Conservation (phyloP, 2,797 vertebrate genomes). For the Fringilla coelebs region DNA sequence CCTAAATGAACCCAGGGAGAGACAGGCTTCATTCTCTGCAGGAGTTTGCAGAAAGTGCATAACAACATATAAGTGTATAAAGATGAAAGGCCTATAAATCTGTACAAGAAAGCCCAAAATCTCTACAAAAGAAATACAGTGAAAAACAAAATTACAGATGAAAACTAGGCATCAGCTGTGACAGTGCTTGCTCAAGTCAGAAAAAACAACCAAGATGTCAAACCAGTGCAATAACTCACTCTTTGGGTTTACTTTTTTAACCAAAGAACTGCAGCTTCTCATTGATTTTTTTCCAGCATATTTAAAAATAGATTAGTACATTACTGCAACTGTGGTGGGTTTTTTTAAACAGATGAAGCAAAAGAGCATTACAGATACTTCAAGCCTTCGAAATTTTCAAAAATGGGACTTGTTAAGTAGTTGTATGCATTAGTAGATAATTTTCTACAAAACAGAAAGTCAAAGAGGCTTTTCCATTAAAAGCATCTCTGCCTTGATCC, state of each 20-base stretch:
- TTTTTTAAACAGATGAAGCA: background rate
- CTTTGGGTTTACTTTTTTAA: background rate
- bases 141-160: background rate
- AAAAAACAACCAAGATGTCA: background rate
- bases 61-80: background rate
- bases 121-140: background rate
- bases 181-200: background rate
- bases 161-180: background rate
- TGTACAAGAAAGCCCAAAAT: background rate
- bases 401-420: background rate
- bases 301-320: background rate
- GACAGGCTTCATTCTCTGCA: background rate
- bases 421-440: background rate
- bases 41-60: background rate
- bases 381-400: background rate
- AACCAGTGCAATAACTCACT: background rate
- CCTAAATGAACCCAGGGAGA: background rate
- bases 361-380: background rate
- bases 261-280: background rate
- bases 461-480: background rate
- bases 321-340: background rate
- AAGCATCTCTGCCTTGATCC: constrained; percentile 17
- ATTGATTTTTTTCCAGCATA: background rate
- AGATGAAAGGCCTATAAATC: background rate
- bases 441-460: background rate